Evolutionary conservation across 2,797 vertebrate genomes (phyloP).

Genomic region (Anguilla pacifica): DNA sequence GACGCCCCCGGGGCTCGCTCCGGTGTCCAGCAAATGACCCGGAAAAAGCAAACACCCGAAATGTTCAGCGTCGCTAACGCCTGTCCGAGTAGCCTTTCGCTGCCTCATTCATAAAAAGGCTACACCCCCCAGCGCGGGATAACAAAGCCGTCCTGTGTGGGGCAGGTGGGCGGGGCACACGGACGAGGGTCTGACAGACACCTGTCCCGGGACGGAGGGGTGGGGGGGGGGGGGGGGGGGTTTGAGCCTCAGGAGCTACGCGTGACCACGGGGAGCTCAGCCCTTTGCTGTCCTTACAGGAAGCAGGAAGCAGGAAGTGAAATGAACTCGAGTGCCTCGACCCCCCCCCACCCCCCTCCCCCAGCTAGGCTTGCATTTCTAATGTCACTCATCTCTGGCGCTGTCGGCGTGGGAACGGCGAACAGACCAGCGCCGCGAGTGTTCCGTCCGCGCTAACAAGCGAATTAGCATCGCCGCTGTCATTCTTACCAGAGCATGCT

Average conservation of each 20-base stretch:
- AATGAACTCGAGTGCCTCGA: conserved; percentile 6
- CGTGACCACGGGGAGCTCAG: conserved; percentile 17
- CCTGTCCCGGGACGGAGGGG: conserved; percentile 2
- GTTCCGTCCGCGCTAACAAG: background rate
- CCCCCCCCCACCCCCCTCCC: background rate
- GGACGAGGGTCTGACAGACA: background rate
- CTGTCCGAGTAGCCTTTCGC: conserved; percentile 21
- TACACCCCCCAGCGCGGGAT: background rate
- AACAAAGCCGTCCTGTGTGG: conserved; percentile 31
- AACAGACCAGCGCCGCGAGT: background rate
- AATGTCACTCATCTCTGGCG: background rate
- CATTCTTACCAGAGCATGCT: background rate
- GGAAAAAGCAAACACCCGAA: conserved; percentile 29
- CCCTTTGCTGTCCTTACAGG: background rate
- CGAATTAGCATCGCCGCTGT: background rate
- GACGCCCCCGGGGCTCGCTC: conserved; percentile 1
- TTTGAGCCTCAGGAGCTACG: conserved; percentile 41
- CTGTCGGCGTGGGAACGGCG: conserved; percentile 25
- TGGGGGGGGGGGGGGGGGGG: conserved; percentile 38
- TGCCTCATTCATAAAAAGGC: conserved; percentile 27
- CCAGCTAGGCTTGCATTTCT: background rate
- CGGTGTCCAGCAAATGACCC: conserved; percentile 26
- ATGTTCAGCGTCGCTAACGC: conserved; percentile 27
- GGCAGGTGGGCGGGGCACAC: conserved; percentile 2
- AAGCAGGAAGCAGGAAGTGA: background rate